Base-by-base conservation (phyloP, 2,888 invertebrate genomes). In the Hirtodrosophila trivittata region DNA sequence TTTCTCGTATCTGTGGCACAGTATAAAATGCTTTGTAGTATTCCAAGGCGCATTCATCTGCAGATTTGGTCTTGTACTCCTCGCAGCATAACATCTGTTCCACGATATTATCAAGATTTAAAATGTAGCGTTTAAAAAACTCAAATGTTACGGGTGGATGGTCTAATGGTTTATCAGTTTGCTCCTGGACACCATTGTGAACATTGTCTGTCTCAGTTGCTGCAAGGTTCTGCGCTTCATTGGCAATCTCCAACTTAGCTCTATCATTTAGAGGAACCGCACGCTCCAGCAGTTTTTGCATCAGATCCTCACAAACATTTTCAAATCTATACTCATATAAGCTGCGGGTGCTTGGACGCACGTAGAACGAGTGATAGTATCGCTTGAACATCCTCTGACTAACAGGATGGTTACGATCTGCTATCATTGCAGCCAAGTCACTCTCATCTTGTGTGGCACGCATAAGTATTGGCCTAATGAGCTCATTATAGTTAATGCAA, bases 11-110 rank as follows among this genome's bases (percentile, higher is more conserved):
- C 13, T 63, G 13, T 3, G 47, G 38, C 0, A 30, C 12, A 0
- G 37, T 14, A 43, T 78, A 81, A 16, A 81, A 80, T 0, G 43
- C 63, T 8, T 58, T 41, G 13, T 58, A 75, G 13, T 76, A 80
- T 12, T 52, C 59, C 3, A 50, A 10, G 1, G 21, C 42, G 5
- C 66, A 69, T 6, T 62, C 49, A 0, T 66, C 38, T 3, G 39
- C 33, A 0, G 68, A 38, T 56, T 56, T 67, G 0, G 1, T 37
- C 3, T 37, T 65, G 12, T 59, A 64, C 8, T 66, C 45, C 1
- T 37, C 51, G 3, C 57, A 37, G 0, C 12, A 4, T 3, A 42
- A 4, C 76, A 81, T 80, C 43, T 74, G 5, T 0, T 45, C 0
- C 0, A 39, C 59, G 16, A 81, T 76, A 1, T 25, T 32, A 0